phyloP scores from a whole-genome alignment of 2,888 invertebrate genomes.

The Nasonia oneida region DNA sequence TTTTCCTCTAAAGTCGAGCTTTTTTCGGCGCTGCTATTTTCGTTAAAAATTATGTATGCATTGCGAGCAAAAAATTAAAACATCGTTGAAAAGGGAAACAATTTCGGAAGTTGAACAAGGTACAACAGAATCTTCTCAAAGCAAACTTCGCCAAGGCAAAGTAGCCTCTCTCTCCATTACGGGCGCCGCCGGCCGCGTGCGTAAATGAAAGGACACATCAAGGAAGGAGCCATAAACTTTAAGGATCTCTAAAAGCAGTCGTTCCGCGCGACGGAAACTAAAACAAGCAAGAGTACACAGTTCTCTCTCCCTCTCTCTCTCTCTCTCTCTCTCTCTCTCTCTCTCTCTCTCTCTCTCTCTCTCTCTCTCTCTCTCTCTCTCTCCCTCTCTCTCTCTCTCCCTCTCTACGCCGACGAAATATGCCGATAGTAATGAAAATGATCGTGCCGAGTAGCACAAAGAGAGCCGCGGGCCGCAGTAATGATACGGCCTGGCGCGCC shows the following conservation, averaged over 20 bases:
- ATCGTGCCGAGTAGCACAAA: slow-evolving; percentile 71
- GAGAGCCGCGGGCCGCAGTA: slow-evolving; percentile 74
- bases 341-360: background rate
- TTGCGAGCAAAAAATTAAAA: too few relatives aligned
- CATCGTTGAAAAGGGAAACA: background rate
- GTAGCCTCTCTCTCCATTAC: slow-evolving; percentile 12
- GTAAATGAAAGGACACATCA: slow-evolving; percentile 56
- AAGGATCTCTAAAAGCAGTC: slow-evolving; percentile 59
- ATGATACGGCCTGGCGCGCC: slow-evolving; percentile 70
- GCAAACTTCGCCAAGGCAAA: slow-evolving; percentile 41
- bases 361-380: background rate
- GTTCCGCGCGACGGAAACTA: slow-evolving; percentile 46
- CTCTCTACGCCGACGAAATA: slow-evolving; percentile 47
- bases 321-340: background rate
- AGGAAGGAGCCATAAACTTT: slow-evolving; percentile 52
- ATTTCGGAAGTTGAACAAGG: slow-evolving; percentile 3
- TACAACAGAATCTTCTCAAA: slow-evolving; percentile 40
- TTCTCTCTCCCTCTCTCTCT: background rate
- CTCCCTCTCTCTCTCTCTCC: background rate
- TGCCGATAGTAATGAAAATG: slow-evolving; percentile 73
- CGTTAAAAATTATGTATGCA: background rate
- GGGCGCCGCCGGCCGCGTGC: slow-evolving; percentile 16
- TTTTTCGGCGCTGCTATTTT: background rate
- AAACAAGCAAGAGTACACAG: slow-evolving; percentile 43
- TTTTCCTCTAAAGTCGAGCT: background rate